These are phyloP conservation scores for Melopsittacus undulatus DNA, from an alignment of 2,797 vertebrate species.

Conservation along the genomic window DNA sequence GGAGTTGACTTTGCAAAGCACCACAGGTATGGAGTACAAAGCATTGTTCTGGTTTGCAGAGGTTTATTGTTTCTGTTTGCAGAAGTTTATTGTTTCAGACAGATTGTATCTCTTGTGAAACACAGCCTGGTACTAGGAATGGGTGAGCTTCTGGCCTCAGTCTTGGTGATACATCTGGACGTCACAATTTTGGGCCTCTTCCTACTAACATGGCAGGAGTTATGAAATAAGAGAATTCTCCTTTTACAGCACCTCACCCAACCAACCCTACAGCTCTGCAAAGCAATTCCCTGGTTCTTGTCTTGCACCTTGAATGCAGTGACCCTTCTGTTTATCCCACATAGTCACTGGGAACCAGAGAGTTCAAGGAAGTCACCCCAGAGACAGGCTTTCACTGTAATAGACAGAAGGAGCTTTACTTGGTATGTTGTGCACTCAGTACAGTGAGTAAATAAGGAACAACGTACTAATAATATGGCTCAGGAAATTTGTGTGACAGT, in stretches of 20 bases:
- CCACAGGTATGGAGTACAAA: neutral
- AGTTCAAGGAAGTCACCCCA: neutral
- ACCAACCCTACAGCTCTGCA: neutral
- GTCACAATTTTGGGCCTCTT: neutral
- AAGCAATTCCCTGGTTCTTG: neutral
- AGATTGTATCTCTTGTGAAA: constrained; percentile 47
- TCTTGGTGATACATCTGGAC: neutral
- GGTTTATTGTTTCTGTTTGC: constrained; percentile 40
- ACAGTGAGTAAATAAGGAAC: neutral
- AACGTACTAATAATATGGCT: fast-evolving
- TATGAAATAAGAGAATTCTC: neutral
- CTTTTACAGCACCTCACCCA: neutral
- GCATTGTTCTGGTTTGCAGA: neutral
- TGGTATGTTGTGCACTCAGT: neutral
- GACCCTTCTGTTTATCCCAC: neutral
- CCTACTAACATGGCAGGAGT: neutral
- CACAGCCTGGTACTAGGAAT: neutral
- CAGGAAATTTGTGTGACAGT: neutral
- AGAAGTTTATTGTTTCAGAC: constrained; percentile 24
- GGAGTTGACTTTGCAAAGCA: neutral
- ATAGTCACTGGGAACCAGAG: neutral
- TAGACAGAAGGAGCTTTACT: neutral
- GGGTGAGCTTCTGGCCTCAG: constrained; percentile 16
- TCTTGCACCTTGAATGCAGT: neutral
- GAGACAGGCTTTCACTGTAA: neutral